These are phyloP conservation scores for Calephelis virginiensis DNA, from an alignment of 1,140 invertebrate species.

Conservation along the genomic window DNA sequence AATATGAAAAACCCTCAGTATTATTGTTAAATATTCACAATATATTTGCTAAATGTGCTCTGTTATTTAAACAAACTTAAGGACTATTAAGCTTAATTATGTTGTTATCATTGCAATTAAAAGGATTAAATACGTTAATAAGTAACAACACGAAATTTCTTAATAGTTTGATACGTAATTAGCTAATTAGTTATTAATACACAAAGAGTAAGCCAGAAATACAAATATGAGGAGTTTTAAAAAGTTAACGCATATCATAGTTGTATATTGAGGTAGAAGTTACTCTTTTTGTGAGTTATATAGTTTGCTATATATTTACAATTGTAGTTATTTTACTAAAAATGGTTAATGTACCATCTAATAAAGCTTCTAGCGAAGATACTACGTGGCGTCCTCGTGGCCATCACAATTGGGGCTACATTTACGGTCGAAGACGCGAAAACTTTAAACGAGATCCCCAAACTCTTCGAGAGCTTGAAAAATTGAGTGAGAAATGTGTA, in stretches of 20 bases:
- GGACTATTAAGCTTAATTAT: too few species aligned
- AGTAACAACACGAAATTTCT: too few species aligned
- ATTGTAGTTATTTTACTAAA: too few species aligned
- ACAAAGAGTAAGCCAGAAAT: neutral
- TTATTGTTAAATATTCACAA: too few species aligned
- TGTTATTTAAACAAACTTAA: too few species aligned
- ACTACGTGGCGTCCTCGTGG: constrained; percentile 13
- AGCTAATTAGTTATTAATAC: too few species aligned
- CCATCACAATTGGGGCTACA: constrained; percentile 35
- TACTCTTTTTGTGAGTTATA: neutral
- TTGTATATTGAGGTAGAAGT: neutral
- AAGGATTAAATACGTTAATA: too few species aligned
- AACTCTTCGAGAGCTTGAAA: constrained; percentile 36
- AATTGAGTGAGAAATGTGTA: constrained; percentile 30
- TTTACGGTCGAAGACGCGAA: constrained; percentile 29
- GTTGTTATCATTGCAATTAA: too few species aligned
- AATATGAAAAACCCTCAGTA: too few species aligned
- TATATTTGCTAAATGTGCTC: too few species aligned
- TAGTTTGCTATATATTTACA: too few species aligned
- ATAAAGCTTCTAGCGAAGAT: neutral
- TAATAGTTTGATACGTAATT: too few species aligned
- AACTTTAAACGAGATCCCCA: constrained; percentile 28
- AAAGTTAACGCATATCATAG: neutral
- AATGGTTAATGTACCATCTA: neutral
- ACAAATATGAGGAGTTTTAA: neutral